Percentiles rank a stretch among this genome's conserved stretches.
Conservation (phyloP, 1,140 invertebrate genomes). For the Cepaea nemoralis region DNA sequence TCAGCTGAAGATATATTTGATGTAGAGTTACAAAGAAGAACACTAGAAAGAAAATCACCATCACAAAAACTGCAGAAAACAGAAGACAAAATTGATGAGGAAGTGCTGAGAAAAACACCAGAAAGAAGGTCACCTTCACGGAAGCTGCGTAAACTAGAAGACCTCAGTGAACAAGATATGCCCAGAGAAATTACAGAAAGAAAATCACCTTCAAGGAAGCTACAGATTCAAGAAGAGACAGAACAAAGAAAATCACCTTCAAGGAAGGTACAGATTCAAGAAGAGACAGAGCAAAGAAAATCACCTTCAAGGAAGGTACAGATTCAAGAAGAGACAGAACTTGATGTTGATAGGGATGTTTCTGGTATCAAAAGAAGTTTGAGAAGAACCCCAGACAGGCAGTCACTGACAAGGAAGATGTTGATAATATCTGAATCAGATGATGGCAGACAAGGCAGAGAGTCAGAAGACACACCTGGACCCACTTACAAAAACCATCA, state of each 20-base stretch:
- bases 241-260: background rate
- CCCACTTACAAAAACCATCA: background rate
- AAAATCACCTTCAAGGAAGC: background rate
- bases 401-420: background rate
- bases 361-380: background rate
- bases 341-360: background rate
- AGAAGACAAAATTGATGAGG: background rate
- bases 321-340: background rate
- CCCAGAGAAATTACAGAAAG: background rate
- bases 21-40: background rate
- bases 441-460: background rate
- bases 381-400: background rate
- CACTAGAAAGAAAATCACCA: constrained; percentile 7
- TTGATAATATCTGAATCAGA: background rate
- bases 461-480: background rate
- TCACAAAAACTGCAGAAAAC: background rate
- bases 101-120: background rate
- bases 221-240: background rate
- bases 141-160: background rate
- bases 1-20: background rate
- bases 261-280: background rate
- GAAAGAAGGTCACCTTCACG: constrained; percentile 19
- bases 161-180: background rate
- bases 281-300: background rate
- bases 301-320: constrained; percentile 1